Evolutionary conservation across 2,888 invertebrate species (phyloP), one percentile per base, ranked within the genome.

Genomic region (Toxonevra muliebris): DNA sequence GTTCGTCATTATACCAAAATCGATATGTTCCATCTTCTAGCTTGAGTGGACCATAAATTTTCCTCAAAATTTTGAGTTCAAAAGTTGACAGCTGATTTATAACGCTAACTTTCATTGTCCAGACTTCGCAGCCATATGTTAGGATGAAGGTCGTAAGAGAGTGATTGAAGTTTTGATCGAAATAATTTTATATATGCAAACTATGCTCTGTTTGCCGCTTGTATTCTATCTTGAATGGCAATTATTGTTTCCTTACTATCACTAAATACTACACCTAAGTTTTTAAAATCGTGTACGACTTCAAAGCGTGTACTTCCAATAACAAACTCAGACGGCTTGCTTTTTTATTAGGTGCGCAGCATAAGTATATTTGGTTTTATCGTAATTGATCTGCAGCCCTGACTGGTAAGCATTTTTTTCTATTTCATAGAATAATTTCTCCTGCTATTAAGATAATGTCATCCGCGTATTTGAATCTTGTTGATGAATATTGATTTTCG

Each of bases 41-140:
- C 43, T 43, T 52, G 50, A 61, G 20, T 48, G 48, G 40, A 48
- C 40, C 65, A 57, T 13, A 57, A 5, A 65, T 65, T 65, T 48
- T 10, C 2, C 65, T 45, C 10, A 59, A 17, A 20, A 65, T 58
- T 30, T 58, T 65, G 0, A 50, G n/a, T 59, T 65, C 52, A 20
- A 65, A 65, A 12, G 15, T 40, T 17, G 41, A 19, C 50, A 65
- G 9, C 4, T 30, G 30, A 30, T 65, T 59, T 41, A 50, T 15
- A 20, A 58, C 65, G 43, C 1, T 55, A 10, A 9, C 12, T 13
- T 54, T 64, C 64, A 64, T 55, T 8, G 64, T 57, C 64, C 57
- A 64, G 13, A 20, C 45, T 64, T 65, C 65, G 48, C 65, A 65
- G 1, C 42, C 65, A 50, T 59, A 65, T 20, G 59, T 65, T 41